These are phyloP conservation scores for Dreissena rostriformis DNA, from an alignment of 1,140 invertebrate species.

Conservation along the genomic window DNA sequence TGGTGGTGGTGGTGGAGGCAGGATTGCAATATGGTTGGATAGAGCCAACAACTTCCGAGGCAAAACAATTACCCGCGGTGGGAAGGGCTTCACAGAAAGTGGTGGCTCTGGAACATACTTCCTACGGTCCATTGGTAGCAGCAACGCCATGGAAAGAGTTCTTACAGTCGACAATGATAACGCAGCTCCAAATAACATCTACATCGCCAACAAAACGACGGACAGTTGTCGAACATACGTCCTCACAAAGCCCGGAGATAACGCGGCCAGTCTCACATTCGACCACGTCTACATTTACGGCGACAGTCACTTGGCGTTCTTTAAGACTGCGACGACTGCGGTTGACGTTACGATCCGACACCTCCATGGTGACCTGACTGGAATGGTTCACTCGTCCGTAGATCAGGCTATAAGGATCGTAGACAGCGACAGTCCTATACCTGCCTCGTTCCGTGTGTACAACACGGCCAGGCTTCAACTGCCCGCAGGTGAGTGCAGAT, in stretches of 20 bases:
- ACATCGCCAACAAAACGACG: constrained; percentile 52
- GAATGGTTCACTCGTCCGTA: constrained; percentile 66
- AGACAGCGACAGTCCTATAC: constrained; percentile 67
- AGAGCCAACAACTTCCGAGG: constrained; percentile 63
- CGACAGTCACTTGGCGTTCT: constrained; percentile 66
- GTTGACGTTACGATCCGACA: constrained; percentile 61
- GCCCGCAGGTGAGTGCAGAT: constrained; percentile 58
- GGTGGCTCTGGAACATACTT: constrained; percentile 72
- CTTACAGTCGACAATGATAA: constrained; percentile 68
- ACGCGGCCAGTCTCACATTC: constrained; percentile 48
- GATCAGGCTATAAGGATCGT: constrained; percentile 62
- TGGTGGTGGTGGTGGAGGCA: constrained; percentile 72
- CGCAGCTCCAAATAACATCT: constrained; percentile 59
- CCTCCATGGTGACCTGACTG: constrained; percentile 68
- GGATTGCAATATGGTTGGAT: constrained; percentile 63
- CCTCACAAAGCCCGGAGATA: constrained; percentile 48
- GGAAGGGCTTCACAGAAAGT: constrained; percentile 65
- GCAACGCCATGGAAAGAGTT: constrained; percentile 38
- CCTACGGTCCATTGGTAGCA: constrained; percentile 45
- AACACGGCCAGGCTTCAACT: constrained; percentile 60
- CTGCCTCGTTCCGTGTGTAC: constrained; percentile 70
- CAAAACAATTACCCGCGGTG: constrained; percentile 65
- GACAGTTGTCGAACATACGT: constrained; percentile 70
- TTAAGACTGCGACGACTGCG: constrained; percentile 33
- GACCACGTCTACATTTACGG: constrained; percentile 63